Conservation (phyloP, 2,113 vertebrate species). For the Odobenus rosmarus region DNA sequence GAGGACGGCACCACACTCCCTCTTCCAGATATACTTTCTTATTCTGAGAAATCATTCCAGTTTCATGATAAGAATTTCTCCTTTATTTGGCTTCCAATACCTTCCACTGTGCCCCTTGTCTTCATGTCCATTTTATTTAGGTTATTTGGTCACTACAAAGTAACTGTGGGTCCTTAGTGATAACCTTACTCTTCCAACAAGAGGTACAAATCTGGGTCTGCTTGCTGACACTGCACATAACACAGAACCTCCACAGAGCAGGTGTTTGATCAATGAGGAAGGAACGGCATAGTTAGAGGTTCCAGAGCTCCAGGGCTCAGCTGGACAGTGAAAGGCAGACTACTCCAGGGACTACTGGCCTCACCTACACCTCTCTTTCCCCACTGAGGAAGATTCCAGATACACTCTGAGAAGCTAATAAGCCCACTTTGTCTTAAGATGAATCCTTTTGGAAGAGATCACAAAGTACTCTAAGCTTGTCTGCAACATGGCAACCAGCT, state of each 20-base stretch:
- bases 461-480: neutral
- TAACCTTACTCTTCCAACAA: neutral
- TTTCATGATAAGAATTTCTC: neutral
- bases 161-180: neutral
- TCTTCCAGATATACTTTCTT: neutral
- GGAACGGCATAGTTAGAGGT: neutral
- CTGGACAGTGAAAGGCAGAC: neutral
- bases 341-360: neutral
- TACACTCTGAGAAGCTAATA: neutral
- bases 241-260: neutral
- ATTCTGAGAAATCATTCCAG: neutral
- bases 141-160: neutral
- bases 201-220: neutral
- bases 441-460: neutral
- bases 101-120: neutral
- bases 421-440: neutral
- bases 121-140: conserved; percentile 23
- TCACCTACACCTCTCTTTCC: neutral
- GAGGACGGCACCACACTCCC: neutral
- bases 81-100: neutral
- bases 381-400: neutral
- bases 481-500: neutral
- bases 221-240: neutral
- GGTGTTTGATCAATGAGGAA: neutral
- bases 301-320: neutral